Conservation (phyloP, 2,888 invertebrate genomes). For the Drosophila mercatorum region DNA sequence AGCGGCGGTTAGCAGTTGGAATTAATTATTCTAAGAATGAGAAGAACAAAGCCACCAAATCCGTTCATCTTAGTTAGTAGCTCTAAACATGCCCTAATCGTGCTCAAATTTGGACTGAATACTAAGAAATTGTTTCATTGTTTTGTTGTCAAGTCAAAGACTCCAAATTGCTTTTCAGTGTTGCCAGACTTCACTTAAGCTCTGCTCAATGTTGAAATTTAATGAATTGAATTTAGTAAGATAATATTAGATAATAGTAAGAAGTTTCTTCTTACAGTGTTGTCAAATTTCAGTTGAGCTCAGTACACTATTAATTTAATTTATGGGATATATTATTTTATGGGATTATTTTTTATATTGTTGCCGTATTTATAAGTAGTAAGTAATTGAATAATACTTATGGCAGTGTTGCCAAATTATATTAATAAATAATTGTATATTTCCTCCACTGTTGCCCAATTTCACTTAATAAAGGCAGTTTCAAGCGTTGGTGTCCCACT, state of each 20-base stretch:
- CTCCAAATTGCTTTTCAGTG: no score
- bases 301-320: neutral
- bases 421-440: no score
- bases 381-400: no score
- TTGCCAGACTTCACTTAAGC: no score
- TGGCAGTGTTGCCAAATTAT: no score
- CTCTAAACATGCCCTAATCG: neutral
- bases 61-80: neutral
- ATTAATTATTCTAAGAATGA: no score
- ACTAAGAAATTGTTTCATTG: neutral
- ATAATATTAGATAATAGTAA: neutral
- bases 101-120: neutral
- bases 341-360: no score
- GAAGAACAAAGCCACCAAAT: no score
- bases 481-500: neutral
- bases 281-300: neutral
- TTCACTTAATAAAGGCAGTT: neutral
- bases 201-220: no score
- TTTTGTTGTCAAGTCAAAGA: neutral
- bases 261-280: neutral
- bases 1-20: no score
- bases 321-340: no score
- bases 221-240: neutral
- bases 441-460: neutral
- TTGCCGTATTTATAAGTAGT: no score